Percentiles rank a stretch among this genome's conserved stretches.
phyloP scores from a whole-genome alignment of 2,888 invertebrate genomes.

The Automeris io region DNA sequence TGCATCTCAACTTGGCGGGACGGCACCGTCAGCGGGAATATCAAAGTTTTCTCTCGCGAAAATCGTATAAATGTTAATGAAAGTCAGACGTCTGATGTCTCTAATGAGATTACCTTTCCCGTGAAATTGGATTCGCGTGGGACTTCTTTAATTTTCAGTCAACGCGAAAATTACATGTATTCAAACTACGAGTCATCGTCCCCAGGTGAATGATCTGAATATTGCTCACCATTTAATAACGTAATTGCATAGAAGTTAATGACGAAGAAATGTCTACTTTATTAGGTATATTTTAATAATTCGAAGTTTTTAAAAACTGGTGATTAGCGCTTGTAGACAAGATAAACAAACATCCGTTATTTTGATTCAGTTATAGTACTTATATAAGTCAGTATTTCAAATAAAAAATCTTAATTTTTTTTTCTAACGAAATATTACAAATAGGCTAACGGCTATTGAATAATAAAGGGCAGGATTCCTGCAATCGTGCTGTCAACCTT shows the following conservation, averaged over 20 bases:
- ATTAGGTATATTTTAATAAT: neutral
- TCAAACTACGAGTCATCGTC: slow-evolving; percentile 30
- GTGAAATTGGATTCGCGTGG: slow-evolving; percentile 68
- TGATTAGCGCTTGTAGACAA: no score
- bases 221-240: slow-evolving; percentile 10
- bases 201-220: slow-evolving; percentile 31
- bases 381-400: no score
- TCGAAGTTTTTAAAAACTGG: no score
- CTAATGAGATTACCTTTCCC: slow-evolving; percentile 71
- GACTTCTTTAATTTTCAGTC: slow-evolving; percentile 73
- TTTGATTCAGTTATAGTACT: no score
- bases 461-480: no score
- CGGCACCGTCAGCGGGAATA: slow-evolving; percentile 36
- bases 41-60: slow-evolving; percentile 54
- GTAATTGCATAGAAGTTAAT: slow-evolving; percentile 15
- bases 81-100: slow-evolving; percentile 64
- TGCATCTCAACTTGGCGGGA: slow-evolving; percentile 47
- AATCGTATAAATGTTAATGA: slow-evolving; percentile 74
- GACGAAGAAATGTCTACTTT: slow-evolving; percentile 6
- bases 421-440: no score
- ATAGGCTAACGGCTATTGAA: no score
- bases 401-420: no score
- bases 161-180: slow-evolving; percentile 61
- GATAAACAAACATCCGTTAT: no score
- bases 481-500: no score